Evolutionary conservation across 2,888 invertebrate species (phyloP).

Genomic region (Melieria crassipennis): DNA sequence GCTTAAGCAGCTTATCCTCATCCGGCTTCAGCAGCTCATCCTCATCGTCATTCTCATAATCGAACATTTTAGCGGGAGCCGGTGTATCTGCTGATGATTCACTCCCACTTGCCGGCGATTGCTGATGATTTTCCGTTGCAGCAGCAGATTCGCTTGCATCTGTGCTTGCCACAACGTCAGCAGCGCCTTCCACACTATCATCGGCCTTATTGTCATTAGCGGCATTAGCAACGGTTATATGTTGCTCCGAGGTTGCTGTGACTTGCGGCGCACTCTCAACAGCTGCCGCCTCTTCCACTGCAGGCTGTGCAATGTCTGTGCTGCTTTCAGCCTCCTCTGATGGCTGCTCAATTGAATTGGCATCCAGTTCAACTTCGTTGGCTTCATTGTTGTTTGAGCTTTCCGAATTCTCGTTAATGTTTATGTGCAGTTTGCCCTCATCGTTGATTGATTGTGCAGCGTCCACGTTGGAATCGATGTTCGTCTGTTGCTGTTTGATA

Average conservation of each 20-base stretch:
- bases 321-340: constrained; percentile 26
- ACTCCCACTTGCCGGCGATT: constrained; percentile 23
- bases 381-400: constrained; percentile 4
- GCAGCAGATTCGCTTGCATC: constrained; percentile 2
- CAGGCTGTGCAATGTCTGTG: background rate
- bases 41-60: constrained; percentile 30
- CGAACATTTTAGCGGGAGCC: constrained; percentile 27
- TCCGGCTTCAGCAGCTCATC: background rate
- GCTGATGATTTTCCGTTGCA: constrained; percentile 28
- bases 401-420: background rate
- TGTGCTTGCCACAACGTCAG: background rate
- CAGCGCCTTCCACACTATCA: background rate
- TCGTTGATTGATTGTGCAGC: constrained; percentile 35
- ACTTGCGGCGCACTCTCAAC: background rate
- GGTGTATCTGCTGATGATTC: background rate
- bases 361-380: constrained; percentile 47
- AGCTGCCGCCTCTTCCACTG: background rate
- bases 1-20: background rate
- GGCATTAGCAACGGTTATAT: background rate
- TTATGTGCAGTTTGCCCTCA: constrained; percentile 13
- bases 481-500: constrained; percentile 50
- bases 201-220: background rate
- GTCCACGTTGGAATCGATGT: constrained; percentile 46
- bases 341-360: constrained; percentile 22
- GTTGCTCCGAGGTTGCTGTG: no score